phyloP scores from a whole-genome alignment of 2,888 invertebrate species.

The Protophormia terraenovae region DNA sequence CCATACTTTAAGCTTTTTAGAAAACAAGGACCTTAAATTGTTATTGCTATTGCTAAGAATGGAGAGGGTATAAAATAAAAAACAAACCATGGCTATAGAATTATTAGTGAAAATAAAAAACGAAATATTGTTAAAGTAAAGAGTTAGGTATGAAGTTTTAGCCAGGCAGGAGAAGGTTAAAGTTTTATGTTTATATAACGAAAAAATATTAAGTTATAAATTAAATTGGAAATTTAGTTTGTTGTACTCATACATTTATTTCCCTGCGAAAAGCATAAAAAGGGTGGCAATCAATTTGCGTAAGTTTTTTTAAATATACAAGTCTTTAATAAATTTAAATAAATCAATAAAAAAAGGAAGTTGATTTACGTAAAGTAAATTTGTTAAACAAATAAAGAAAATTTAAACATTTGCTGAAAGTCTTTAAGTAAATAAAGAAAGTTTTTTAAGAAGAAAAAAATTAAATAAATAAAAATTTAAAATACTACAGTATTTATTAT shows the following conservation, averaged over 20 bases:
- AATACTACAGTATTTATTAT: too few relatives aligned
- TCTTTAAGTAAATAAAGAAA: too few relatives aligned
- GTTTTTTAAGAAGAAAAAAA: too few relatives aligned
- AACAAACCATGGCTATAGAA: neutral
- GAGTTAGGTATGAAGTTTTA: neutral
- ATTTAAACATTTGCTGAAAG: too few relatives aligned
- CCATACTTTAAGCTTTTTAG: constrained; percentile 31
- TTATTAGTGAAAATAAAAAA: neutral
- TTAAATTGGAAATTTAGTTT: constrained; percentile 9
- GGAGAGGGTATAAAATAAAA: neutral
- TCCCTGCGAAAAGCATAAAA: neutral
- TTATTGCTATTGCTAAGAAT: neutral
- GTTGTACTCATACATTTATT: neutral
- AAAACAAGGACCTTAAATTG: constrained; percentile 40
- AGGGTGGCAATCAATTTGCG: constrained; percentile 30
- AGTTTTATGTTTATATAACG: neutral
- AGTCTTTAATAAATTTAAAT: constrained; percentile 17
- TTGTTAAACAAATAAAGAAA: neutral
- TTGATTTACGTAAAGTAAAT: neutral
- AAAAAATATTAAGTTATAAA: constrained; percentile 51
- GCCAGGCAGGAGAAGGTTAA: neutral
- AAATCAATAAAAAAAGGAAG: constrained; percentile 27
- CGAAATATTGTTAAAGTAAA: neutral
- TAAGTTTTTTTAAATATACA: neutral
- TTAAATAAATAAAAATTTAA: too few relatives aligned